A percentile compares a stretch with the other conserved stretches of the same genome.
phyloP scores from a whole-genome alignment of 2,888 invertebrate species.

The Erpobdella octoculata region DNA sequence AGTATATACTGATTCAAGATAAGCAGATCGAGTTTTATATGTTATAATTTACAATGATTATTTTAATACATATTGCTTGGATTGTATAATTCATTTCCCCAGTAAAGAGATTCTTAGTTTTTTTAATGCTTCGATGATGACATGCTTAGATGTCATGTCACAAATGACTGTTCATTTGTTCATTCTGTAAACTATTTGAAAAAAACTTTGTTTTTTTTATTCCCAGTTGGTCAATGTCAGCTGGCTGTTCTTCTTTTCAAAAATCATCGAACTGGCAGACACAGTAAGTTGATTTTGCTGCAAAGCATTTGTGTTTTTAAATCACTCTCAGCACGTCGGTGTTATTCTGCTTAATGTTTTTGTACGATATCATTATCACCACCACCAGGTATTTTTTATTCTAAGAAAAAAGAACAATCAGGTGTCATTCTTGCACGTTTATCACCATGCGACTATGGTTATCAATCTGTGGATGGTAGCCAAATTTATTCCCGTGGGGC shows the following conservation, averaged over 20 bases:
- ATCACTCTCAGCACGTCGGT: neutral
- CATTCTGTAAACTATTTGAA: too few species aligned
- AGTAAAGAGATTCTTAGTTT: too few species aligned
- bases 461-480: conserved; percentile 49
- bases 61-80: too few species aligned
- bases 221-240: conserved; percentile 41
- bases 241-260: conserved; percentile 41
- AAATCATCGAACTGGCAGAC: conserved; percentile 47
- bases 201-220: neutral
- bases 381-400: conserved; percentile 47
- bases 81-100: too few species aligned
- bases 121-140: too few species aligned
- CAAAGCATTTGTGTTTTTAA: neutral
- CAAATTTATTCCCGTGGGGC: conserved; percentile 46
- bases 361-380: neutral
- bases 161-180: neutral
- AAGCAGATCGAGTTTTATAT: too few species aligned
- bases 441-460: conserved; percentile 51
- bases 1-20: too few species aligned
- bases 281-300: conserved; percentile 41
- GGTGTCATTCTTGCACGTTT: conserved; percentile 49
- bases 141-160: too few species aligned
- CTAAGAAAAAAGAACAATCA: conserved; percentile 49
- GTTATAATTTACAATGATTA: too few species aligned
- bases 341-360: neutral